Percentiles rank a stretch among this genome's conserved stretches.
Evolutionary conservation across 2,888 invertebrate species (phyloP).

Genomic region (Melipona bicolor): DNA sequence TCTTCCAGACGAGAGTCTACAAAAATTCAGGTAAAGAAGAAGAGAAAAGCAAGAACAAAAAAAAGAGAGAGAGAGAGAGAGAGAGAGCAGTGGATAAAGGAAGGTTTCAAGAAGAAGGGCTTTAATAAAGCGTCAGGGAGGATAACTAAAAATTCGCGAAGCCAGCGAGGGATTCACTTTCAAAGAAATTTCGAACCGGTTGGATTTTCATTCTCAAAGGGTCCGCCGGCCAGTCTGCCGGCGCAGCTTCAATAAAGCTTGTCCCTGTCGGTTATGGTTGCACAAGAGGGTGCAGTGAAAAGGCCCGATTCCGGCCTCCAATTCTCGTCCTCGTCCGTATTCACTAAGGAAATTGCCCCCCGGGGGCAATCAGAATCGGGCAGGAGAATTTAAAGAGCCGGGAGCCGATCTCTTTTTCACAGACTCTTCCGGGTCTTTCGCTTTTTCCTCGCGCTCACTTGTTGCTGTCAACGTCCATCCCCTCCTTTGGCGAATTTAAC

Average conservation of each 20-base stretch:
- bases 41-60: no score
- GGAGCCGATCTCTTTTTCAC: background rate
- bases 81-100: background rate
- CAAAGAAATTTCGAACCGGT: constrained; percentile 27
- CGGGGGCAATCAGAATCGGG: constrained; percentile 13
- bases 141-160: constrained; percentile 17
- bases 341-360: constrained; percentile 38
- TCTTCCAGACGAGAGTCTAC: no score
- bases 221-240: background rate
- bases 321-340: constrained; percentile 17
- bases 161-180: background rate
- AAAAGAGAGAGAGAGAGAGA: no score
- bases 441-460: background rate
- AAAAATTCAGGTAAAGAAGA: background rate
- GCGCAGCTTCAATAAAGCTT: constrained; percentile 16
- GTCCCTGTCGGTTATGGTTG: constrained; percentile 25
- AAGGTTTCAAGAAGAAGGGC: background rate
- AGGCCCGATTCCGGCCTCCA: constrained; percentile 15
- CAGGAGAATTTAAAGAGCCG: constrained; percentile 19
- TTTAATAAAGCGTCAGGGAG: constrained; percentile 13
- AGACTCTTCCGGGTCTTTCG: background rate
- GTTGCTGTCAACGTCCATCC: background rate
- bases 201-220: constrained; percentile 31
- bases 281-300: constrained; percentile 11
- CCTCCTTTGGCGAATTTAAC: no score